These are phyloP conservation scores for Himantopus leucocephalus DNA, from an alignment of 2,113 vertebrate species.

Conservation along the genomic window DNA sequence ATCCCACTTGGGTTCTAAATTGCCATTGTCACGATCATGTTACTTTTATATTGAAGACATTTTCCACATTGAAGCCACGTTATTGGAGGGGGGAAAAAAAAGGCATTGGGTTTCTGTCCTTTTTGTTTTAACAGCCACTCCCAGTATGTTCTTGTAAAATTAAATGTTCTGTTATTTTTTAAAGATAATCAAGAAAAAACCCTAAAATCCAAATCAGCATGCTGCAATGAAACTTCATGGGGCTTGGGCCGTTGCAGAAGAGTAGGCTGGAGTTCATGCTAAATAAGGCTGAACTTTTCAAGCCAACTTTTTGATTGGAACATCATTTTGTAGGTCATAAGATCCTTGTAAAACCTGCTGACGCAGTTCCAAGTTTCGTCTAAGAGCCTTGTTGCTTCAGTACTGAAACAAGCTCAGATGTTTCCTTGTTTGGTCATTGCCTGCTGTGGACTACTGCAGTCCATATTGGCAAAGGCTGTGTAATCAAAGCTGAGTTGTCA, in stretches of 20 bases:
- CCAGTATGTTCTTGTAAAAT: neutral
- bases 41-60: neutral
- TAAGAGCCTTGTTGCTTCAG: neutral
- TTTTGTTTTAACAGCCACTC: neutral
- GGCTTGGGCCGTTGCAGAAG: neutral
- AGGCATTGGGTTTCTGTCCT: neutral
- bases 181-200: neutral
- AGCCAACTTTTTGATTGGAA: neutral
- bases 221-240: neutral
- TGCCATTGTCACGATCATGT: neutral
- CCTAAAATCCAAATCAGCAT: neutral
- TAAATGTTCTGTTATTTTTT: neutral
- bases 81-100: neutral
- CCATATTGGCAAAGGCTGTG: neutral
- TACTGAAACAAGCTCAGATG: neutral
- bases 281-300: neutral
- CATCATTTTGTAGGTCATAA: neutral
- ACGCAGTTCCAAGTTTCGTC: neutral
- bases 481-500: neutral
- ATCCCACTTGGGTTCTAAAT: neutral
- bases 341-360: neutral
- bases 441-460: neutral
- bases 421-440: neutral
- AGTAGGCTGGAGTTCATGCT: neutral
- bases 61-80: accelerated